Evolutionary conservation across 2,113 vertebrate species (phyloP), one percentile per base, ranked within the genome.

Genomic region (Cyphomyrus plagiostoma): DNA sequence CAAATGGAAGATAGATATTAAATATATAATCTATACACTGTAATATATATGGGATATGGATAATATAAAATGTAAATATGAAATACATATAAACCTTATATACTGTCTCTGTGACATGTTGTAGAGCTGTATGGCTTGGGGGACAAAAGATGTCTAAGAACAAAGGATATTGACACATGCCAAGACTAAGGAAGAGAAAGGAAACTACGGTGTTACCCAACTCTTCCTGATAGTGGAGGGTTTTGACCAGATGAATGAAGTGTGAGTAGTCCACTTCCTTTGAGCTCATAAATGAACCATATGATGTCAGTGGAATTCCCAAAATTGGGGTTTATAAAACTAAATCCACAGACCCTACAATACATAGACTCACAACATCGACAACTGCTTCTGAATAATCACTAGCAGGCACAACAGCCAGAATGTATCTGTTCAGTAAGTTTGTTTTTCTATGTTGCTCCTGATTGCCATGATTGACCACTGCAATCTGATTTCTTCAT

Each of bases 231-330:
- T 39, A 42, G 13, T 39, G 74, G 15, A 35, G 46, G 13, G 1
- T 77, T 39, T 77, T 39, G 15, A 35, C 35, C 35, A 77, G 15
- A 35, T 80, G 5, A 42, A 42, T 80, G 15, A 80, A 42, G 35
- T 39, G 74, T 80, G 35, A 80, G 30, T 66, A 66, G 58, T 70
- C 62, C 26, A 70, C n/a, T 80, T 80, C 35, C 30, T 39, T 9
- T 30, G 56, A 9, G 2, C 23, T 62, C 21, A 62, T n/a, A n/a
- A 2, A 48, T 0, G 46, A 48, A 9, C 23, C 4, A 39, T 58
- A 17, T 87, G 86, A 87, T 87, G 86, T 87, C 86, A 87, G 5
- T 87, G 86, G 86, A 87, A 87, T 87, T 87, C 86, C 86, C 86
- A 87, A 52, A 87, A 58, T 56, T 87, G 9, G 30, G 26, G 26